Percentiles rank a stretch among this genome's conserved stretches.
These are phyloP conservation scores for Pristionchus maxplancki DNA, from an alignment of 2,888 invertebrate genomes.

Conservation along the genomic window DNA sequence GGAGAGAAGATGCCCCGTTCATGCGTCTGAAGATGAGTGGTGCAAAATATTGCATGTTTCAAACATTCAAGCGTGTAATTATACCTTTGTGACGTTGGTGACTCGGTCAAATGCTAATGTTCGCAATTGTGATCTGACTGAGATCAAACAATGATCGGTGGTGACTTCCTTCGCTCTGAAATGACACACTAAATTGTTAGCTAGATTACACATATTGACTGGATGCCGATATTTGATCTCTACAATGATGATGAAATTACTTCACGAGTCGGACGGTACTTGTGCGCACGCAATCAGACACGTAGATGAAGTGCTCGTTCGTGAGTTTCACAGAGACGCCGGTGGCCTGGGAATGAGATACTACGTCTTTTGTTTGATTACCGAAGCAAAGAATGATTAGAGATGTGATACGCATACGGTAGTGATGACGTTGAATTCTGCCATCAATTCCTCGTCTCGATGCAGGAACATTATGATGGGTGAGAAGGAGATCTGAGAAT, in stretches of 20 bases:
- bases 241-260: neutral
- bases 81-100: conserved; percentile 3
- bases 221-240: no score
- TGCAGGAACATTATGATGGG: conserved; percentile 76
- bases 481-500: conserved; percentile 67
- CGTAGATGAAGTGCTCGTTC: conserved; percentile 72
- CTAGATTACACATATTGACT: no score
- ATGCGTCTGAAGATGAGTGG: neutral
- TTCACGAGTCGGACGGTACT: neutral
- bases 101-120: neutral
- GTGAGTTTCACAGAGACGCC: conserved; percentile 67
- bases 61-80: neutral
- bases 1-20: conserved; percentile 73
- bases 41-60: neutral
- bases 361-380: neutral
- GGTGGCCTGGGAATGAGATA: conserved; percentile 41
- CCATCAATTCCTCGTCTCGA: conserved; percentile 64
- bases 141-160: neutral
- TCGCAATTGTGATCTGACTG: neutral
- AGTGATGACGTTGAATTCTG: conserved; percentile 66
- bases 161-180: conserved; percentile 13
- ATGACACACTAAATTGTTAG: neutral
- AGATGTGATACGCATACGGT: conserved; percentile 59
- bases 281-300: conserved; percentile 60
- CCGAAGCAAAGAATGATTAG: neutral